Conservation (phyloP, 2,888 invertebrate species). For the Drosophila fulvimacula region DNA sequence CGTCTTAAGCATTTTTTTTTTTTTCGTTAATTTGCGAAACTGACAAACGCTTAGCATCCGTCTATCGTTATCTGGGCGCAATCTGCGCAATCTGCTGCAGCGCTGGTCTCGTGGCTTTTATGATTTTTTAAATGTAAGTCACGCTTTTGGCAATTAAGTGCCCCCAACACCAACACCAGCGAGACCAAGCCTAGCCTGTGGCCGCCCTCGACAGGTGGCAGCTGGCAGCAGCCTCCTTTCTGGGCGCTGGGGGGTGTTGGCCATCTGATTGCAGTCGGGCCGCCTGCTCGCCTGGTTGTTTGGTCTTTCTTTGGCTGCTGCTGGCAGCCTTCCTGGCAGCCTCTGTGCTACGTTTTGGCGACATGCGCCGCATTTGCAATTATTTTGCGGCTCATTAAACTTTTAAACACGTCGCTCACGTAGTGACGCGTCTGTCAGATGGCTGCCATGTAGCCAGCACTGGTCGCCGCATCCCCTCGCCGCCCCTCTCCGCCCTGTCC, state of each 20-base stretch:
- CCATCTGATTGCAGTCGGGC: conserved; percentile 28
- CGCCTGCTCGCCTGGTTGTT: conserved; percentile 35
- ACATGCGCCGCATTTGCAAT: conserved; percentile 80
- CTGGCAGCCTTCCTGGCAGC: conserved; percentile 40
- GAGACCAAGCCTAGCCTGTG: conserved; percentile 40
- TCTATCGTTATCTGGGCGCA: conserved; percentile 54
- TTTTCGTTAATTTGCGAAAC: conserved; percentile 68
- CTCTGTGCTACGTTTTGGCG: conserved; percentile 68
- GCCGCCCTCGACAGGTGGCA: conserved; percentile 72
- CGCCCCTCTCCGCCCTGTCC: conserved; percentile 30
- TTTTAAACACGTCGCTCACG: conserved; percentile 83
- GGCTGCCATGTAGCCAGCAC: conserved; percentile 71
- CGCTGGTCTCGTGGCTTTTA: conserved; percentile 72
- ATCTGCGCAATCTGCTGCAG: conserved; percentile 53
- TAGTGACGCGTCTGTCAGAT: conserved; percentile 79
- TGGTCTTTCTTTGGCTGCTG: conserved; percentile 46
- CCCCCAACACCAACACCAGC: conserved; percentile 62
- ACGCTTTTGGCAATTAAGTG: conserved; percentile 82
- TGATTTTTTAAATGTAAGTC: conserved; percentile 80
- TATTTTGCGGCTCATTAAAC: conserved; percentile 83
- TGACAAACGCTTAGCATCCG: conserved; percentile 58
- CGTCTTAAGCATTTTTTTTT: conserved; percentile 54
- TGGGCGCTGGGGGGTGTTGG: conserved; percentile 53
- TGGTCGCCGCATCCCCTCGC: conserved; percentile 29
- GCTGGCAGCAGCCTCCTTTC: conserved; percentile 53